phyloP scores from a whole-genome alignment of 1,140 invertebrate genomes.

The Drosophila persimilis region DNA sequence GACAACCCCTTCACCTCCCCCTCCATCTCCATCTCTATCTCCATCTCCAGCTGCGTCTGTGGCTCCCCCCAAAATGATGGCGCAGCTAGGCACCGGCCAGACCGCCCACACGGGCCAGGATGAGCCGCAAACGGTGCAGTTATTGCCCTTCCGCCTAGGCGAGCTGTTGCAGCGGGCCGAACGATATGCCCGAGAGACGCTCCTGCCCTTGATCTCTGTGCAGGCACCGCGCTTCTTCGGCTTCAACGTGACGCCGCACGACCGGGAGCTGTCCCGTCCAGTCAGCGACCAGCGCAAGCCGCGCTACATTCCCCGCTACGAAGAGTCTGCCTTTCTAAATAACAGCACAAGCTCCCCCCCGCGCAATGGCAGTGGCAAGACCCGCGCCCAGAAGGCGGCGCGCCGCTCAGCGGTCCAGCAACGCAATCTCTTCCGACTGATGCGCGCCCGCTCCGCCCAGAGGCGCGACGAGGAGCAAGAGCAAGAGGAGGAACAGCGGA shows the following conservation, averaged over 20 bases:
- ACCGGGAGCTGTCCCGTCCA: slow-evolving; percentile 26
- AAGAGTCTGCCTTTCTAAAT: slow-evolving; percentile 64
- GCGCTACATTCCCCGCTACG: slow-evolving; percentile 80
- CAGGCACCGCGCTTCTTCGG: slow-evolving; percentile 89
- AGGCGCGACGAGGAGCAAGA: slow-evolving; percentile 3
- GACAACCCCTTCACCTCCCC: not conserved
- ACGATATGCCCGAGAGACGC: slow-evolving; percentile 89
- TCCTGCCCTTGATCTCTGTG: slow-evolving; percentile 89
- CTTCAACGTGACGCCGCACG: slow-evolving; percentile 79
- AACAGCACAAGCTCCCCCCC: slow-evolving; percentile 17
- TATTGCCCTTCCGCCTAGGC: slow-evolving; percentile 89
- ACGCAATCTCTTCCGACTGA: slow-evolving; percentile 69
- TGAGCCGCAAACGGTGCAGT: slow-evolving; percentile 88
- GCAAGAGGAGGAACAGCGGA: not conserved
- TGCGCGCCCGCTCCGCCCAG: slow-evolving; percentile 52
- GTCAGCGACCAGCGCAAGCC: slow-evolving; percentile 62
- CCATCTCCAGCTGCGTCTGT: not conserved
- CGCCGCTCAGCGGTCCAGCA: slow-evolving; percentile 35
- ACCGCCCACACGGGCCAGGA: slow-evolving; percentile 35
- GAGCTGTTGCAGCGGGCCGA: slow-evolving; percentile 91
- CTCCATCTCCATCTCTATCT: too few relatives aligned
- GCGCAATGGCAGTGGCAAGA: not conserved
- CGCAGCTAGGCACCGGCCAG: slow-evolving; percentile 32
- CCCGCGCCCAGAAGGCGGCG: slow-evolving; percentile 1
- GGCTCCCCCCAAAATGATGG: slow-evolving; percentile 53